Evolutionary conservation across 2,113 vertebrate species (phyloP).

Genomic region (Chionis minor): DNA sequence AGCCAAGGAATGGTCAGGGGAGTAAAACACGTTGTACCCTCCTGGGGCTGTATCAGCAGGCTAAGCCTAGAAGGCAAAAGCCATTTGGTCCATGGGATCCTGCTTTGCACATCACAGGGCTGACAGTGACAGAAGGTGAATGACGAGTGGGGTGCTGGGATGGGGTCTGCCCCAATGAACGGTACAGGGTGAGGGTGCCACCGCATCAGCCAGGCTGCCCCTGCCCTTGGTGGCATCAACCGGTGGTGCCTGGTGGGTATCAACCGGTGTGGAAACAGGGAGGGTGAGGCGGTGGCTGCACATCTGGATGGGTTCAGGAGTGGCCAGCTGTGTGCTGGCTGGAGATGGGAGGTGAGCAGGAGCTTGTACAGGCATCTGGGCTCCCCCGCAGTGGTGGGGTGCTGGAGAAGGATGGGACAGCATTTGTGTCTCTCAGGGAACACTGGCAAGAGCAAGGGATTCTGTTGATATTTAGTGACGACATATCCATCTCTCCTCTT

Average conservation of each 20-base stretch:
- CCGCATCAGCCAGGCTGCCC: not conserved
- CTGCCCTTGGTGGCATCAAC: not conserved
- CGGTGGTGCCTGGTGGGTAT: not conserved
- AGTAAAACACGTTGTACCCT: not conserved
- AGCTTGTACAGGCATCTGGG: rapidly evolving
- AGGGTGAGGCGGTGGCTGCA: not conserved
- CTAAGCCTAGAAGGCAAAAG: not conserved
- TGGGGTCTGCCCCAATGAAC: rapidly evolving
- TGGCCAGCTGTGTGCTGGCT: not conserved
- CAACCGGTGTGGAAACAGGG: not conserved
- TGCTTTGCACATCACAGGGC: not conserved
- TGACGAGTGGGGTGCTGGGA: rapidly evolving
- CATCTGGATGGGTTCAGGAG: not conserved
- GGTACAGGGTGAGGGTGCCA: not conserved
- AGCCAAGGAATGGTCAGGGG: not conserved
- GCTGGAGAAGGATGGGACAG: not conserved
- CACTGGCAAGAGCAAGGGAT: not conserved
- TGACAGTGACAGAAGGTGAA: not conserved
- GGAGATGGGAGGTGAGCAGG: not conserved
- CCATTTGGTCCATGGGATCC: not conserved
- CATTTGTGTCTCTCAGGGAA: not conserved
- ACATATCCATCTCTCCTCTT: not conserved
- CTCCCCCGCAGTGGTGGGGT: not conserved
- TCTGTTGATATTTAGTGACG: not conserved
- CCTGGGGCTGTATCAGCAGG: not conserved